phyloP scores from a whole-genome alignment of 2,888 invertebrate species.

The Pharmacophagus antenor region DNA sequence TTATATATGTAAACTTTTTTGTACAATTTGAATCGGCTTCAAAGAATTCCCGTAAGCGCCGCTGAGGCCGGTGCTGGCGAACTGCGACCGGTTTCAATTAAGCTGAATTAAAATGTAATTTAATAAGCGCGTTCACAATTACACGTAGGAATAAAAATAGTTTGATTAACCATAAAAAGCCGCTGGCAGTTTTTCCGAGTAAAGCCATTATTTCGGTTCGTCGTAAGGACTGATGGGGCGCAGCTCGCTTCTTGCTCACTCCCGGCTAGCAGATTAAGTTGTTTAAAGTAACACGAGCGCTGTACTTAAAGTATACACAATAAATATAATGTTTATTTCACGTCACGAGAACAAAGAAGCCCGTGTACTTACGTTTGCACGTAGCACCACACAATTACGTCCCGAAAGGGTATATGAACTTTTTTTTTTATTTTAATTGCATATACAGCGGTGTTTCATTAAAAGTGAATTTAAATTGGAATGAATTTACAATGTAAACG shows the following conservation, averaged over 20 bases:
- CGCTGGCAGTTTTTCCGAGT: conserved; percentile 20
- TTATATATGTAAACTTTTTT: conserved; percentile 2
- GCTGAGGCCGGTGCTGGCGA: conserved; percentile 25
- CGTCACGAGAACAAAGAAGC: conserved; percentile 3
- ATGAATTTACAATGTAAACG: too few relatives aligned
- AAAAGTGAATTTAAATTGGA: too few relatives aligned
- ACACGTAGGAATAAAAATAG: conserved; percentile 39
- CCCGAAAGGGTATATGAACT: not conserved
- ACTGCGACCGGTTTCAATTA: conserved; percentile 51
- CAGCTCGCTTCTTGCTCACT: conserved; percentile 16
- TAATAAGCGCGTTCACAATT: conserved; percentile 55
- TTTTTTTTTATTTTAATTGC: too few relatives aligned
- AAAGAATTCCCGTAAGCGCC: conserved; percentile 8
- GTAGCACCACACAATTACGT: not conserved
- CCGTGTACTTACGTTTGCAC: conserved; percentile 4
- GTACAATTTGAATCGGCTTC: not conserved
- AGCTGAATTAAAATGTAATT: conserved; percentile 55
- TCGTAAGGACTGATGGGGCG: conserved; percentile 11
- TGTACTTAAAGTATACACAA: conserved; percentile 10
- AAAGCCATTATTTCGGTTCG: conserved; percentile 26
- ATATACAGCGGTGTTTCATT: too few relatives aligned
- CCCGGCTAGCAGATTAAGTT: conserved; percentile 25
- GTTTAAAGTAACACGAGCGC: conserved; percentile 24
- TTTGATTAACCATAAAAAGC: conserved; percentile 32
- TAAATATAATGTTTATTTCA: conserved; percentile 21